Percentiles rank a stretch among this genome's conserved stretches.
phyloP scores from a whole-genome alignment of 2,888 invertebrate genomes.

The Aporophyla nigra region DNA sequence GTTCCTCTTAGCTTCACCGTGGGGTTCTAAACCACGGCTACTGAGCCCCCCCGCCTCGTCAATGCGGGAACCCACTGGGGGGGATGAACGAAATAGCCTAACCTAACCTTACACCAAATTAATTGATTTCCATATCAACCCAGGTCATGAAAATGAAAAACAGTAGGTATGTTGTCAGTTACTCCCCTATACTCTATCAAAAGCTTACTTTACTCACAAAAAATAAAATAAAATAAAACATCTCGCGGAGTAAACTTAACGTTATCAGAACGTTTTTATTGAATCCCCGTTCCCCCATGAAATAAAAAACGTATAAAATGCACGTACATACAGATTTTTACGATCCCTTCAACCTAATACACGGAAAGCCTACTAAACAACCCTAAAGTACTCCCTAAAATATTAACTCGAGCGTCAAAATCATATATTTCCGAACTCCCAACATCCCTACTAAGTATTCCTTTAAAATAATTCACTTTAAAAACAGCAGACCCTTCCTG shows the following conservation, averaged over 20 bases:
- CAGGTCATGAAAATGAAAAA: background rate
- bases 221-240: conserved; percentile 44
- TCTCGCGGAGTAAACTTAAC: conserved; percentile 36
- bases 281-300: conserved; percentile 50
- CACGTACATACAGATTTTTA: conserved; percentile 62
- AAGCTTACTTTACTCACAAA: conserved; percentile 19
- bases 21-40: too few species aligned
- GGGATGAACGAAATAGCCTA: too few species aligned
- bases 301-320: conserved; percentile 63
- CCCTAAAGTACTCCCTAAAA: conserved; percentile 41
- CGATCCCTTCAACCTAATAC: conserved; percentile 54
- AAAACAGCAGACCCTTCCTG: conserved; percentile 74
- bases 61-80: too few species aligned
- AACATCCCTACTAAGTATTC: conserved; percentile 61
- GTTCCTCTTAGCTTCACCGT: too few species aligned
- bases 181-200: conserved; percentile 30
- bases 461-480: conserved; percentile 78
- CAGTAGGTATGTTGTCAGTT: background rate
- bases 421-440: conserved; percentile 49
- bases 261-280: conserved; percentile 54
- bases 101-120: background rate
- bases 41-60: too few species aligned
- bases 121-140: background rate
- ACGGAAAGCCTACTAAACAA: conserved; percentile 51
- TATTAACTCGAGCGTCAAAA: conserved; percentile 57